Base-by-base conservation (phyloP, 2,888 invertebrate genomes). In the Leptura quadrifasciata region DNA sequence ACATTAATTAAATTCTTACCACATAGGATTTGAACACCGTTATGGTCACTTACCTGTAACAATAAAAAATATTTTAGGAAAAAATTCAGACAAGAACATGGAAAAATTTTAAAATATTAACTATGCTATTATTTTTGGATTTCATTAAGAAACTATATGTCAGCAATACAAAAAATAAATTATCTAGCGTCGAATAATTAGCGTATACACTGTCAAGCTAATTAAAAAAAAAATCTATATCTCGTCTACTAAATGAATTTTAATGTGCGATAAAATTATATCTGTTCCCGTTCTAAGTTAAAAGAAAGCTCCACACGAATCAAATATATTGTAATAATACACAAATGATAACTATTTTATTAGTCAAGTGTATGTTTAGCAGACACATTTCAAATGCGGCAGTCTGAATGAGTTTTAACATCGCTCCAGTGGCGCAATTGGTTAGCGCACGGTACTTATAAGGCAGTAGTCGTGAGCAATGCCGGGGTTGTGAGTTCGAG, bases 401-500 rank as follows among this genome's bases (percentile, higher is more conserved):
- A 6, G 12, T 39, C 12, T 1, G 1, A 39, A 15, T 12, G 1
- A 10, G 2, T 3, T 15, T 12, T 15, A 15, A 10, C 15, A 6
- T 0, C 6, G 39, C 39, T 39, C 39, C 39, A 39, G 39, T 39
- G 39, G 39, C 39, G 39, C 39, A 39, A n/a, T n/a, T 96, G 97
- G 97, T 97, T 97, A 98, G 97, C 97, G 97, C 97, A 97, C 97
- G 97, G 97, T 98, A 97, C 97, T 98, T 98, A 97, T 97, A 96
- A 93, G 95, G 93, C 97, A 97, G 97, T 97, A 92, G 93, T 93
- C 93, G 94, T 96, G 96, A 97, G 97, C 95, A 89, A 97, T 97
- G 97, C 97, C 97, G 97, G 96, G 97, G 97, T 97, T 97, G 97
- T 95, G 97, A 97, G 97, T 97, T 97, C 97, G 97, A 97, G 96